Base-by-base conservation (phyloP, 1,140 invertebrate genomes). In the Drosophila takahashii region DNA sequence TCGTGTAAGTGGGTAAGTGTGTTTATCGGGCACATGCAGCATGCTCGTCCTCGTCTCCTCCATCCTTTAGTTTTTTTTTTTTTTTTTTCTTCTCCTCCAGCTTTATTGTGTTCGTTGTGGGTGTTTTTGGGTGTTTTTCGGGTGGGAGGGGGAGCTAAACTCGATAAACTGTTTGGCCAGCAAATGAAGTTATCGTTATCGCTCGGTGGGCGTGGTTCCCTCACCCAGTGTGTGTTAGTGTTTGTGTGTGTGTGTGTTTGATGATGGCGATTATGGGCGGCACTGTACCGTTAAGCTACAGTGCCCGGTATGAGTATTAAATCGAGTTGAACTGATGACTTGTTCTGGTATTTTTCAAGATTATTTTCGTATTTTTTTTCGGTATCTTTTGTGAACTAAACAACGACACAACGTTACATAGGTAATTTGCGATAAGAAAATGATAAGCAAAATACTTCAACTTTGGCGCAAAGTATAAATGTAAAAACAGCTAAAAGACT, bases 371-470 rank as follows among this genome's bases (percentile, higher is more conserved):
- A 41, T 47, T 61, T 57, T 44, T 71, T 47, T 71, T 47, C 44
- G 22, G 44, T 34, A 10, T 73, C 72, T 71, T 72, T 78, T 81
- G 66, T 89, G 64, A 89, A 87, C 84, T 89, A 84, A 90, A 89
- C 79, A 84, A 77, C 84, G 80, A 87, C 85, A 87, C 85, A 87
- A 84, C 84, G 67, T 84, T 84, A 87, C 84, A 90, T 77, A 79
- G 61, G 75, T 66, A 84, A 62, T 80, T 77, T 71, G 67, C 65
- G 67, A 71, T 57, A 71, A 57, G 65, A 18, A 70, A 71, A 71
- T 57, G 0, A 70, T 48, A 76, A 67, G 66, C 61, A 69, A 69
- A 76, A 59, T 70, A 37, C 37, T 26, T 44, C 1, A 29, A 27
- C 37, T 69, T 69, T 67, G 58, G 39, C 42, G 54, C 54, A 78